These are phyloP conservation scores for Aphis craccivora DNA, from an alignment of 1,140 invertebrate species.

Conservation along the genomic window DNA sequence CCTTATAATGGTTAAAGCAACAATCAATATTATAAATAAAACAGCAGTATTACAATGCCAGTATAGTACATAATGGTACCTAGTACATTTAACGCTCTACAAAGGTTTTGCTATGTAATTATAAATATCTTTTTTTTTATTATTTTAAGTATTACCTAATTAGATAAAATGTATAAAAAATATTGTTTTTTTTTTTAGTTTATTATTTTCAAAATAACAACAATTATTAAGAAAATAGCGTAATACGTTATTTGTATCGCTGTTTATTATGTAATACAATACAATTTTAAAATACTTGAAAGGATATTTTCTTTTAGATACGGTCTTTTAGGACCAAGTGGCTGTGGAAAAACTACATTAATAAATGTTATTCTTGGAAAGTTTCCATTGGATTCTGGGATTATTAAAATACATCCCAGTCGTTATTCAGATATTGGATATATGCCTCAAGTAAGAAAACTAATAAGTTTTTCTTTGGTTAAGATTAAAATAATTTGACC, in stretches of 20 bases:
- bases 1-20: neutral
- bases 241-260: neutral
- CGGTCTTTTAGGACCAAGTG: conserved; percentile 65
- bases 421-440: conserved; percentile 79
- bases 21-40: neutral
- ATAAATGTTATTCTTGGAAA: conserved; percentile 66
- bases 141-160: too few relatives aligned
- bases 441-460: conserved; percentile 67
- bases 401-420: conserved; percentile 71
- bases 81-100: too few relatives aligned
- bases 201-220: neutral
- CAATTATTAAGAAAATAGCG: neutral
- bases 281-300: neutral
- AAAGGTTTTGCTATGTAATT: too few relatives aligned
- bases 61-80: neutral
- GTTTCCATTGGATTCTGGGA: conserved; percentile 61
- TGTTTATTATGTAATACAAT: neutral
- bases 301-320: conserved; percentile 61
- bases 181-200: neutral
- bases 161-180: too few relatives aligned
- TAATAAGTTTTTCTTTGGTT: neutral
- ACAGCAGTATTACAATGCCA: too few relatives aligned
- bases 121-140: too few relatives aligned
- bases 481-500: neutral
- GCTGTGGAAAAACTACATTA: conserved; percentile 66